Percentiles rank a stretch among this genome's conserved stretches.
Evolutionary conservation across 1,140 invertebrate genomes (phyloP).

Genomic region (Coptotermes formosanus): DNA sequence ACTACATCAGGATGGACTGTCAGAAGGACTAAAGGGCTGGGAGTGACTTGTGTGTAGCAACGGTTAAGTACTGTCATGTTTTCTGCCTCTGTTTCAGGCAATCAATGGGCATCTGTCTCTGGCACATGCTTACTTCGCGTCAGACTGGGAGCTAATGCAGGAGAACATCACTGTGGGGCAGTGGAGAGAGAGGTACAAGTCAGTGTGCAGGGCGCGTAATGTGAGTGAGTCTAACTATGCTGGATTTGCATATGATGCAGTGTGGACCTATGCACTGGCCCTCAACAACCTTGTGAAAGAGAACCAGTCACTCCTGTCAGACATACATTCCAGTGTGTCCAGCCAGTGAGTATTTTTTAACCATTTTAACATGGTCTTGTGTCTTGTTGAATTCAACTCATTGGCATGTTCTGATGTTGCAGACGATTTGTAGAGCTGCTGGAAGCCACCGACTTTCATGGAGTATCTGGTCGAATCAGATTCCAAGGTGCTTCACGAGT

Average conservation of each 20-base stretch:
- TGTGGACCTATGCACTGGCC: slow-evolving; percentile 79
- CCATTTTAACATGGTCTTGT: slow-evolving; percentile 38
- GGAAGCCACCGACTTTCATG: slow-evolving; percentile 64
- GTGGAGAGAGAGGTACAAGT: slow-evolving; percentile 56
- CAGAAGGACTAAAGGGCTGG: too few relatives aligned
- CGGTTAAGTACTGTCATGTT: too few relatives aligned
- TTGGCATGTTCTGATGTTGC: slow-evolving; percentile 36
- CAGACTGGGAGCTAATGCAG: slow-evolving; percentile 61
- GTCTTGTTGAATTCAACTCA: background rate
- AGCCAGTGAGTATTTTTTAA: slow-evolving; percentile 53
- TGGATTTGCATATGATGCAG: slow-evolving; percentile 79
- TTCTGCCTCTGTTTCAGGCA: slow-evolving; percentile 49
- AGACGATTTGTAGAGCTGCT: slow-evolving; percentile 57
- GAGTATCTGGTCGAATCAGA: slow-evolving; percentile 73
- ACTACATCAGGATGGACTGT: too few relatives aligned
- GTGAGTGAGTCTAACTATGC: slow-evolving; percentile 54
- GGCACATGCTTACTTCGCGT: slow-evolving; percentile 65
- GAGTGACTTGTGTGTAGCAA: too few relatives aligned
- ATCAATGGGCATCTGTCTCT: slow-evolving; percentile 75
- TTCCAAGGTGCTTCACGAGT: slow-evolving; percentile 70
- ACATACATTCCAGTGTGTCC: slow-evolving; percentile 58
- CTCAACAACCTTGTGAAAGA: slow-evolving; percentile 62
- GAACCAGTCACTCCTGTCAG: slow-evolving; percentile 56
- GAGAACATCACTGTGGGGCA: slow-evolving; percentile 60
- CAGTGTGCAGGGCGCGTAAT: slow-evolving; percentile 37